Evolutionary conservation across 1,140 invertebrate genomes (phyloP).

Genomic region (Cyclina sinensis): DNA sequence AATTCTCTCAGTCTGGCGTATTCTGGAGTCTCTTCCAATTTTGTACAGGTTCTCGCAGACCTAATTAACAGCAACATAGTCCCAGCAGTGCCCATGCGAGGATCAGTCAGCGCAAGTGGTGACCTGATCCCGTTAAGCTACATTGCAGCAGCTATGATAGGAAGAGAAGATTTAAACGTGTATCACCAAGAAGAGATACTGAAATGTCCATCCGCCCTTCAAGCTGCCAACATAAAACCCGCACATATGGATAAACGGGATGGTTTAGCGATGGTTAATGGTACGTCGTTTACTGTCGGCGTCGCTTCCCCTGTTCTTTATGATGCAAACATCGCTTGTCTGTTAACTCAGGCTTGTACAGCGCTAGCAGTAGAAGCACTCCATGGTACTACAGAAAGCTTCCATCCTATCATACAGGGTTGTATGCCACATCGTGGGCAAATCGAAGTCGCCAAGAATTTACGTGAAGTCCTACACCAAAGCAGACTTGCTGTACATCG

Average conservation of each 20-base stretch:
- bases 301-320: background rate
- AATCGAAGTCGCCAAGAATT: slow-evolving; percentile 18
- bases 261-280: slow-evolving; percentile 18
- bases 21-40: background rate
- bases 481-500: background rate
- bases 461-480: background rate
- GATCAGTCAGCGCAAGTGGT: slow-evolving; percentile 22
- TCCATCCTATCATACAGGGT: background rate
- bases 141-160: slow-evolving; percentile 1
- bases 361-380: background rate
- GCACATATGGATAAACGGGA: background rate
- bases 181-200: background rate
- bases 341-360: slow-evolving; percentile 9
- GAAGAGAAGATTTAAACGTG: slow-evolving; percentile 21
- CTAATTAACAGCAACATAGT: slow-evolving; percentile 12
- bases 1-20: slow-evolving; percentile 22
- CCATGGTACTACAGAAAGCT: slow-evolving; percentile 10
- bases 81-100: slow-evolving; percentile 3
- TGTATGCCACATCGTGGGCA: background rate
- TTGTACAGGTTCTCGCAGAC: background rate
- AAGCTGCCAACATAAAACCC: background rate
- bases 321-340: slow-evolving; percentile 19
- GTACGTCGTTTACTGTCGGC: slow-evolving; percentile 16
- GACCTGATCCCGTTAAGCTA: slow-evolving; percentile 34
- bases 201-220: background rate